Evolutionary conservation across 92 coral and sea anemone genomes (phyloP).

Genomic region (Actinostola sp.): DNA sequence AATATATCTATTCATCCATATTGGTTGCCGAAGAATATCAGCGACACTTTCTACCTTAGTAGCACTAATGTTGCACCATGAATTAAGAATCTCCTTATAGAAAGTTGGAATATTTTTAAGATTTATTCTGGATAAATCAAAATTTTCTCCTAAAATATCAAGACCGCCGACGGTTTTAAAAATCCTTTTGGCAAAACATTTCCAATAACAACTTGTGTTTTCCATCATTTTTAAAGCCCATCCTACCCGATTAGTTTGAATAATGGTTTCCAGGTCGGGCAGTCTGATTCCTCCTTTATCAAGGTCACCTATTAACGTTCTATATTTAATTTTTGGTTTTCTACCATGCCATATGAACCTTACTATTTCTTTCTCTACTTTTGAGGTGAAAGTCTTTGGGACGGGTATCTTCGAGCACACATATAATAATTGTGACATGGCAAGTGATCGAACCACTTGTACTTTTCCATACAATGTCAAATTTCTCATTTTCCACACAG

Average conservation of each 20-base stretch:
- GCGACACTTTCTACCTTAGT: background rate
- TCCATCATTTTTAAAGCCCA: slow-evolving; percentile 31
- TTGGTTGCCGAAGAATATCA: slow-evolving; percentile 18
- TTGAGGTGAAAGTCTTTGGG: slow-evolving; percentile 12
- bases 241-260: slow-evolving; percentile 10
- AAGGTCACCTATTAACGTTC: slow-evolving; percentile 5
- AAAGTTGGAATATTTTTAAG: slow-evolving; percentile 1
- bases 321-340: slow-evolving; percentile 25
- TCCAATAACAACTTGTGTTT: background rate
- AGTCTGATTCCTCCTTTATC: slow-evolving; percentile 8
- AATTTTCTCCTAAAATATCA: background rate
- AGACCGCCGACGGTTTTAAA: background rate
- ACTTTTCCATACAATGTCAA: slow-evolving; percentile 19
- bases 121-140: background rate
- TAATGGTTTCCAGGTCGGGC: slow-evolving; percentile 24
- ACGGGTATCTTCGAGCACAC: slow-evolving; percentile 21
- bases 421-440: slow-evolving; percentile 26
- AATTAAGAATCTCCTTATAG: slow-evolving; percentile 2
- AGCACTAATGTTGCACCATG: background rate
- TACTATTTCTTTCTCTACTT: slow-evolving; percentile 10
- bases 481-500: slow-evolving; percentile 16
- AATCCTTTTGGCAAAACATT: background rate
- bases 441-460: slow-evolving; percentile 15
- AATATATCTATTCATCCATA: slow-evolving; percentile 4
- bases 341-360: slow-evolving; percentile 18